Base-by-base conservation (phyloP, 1,140 invertebrate species). In the Phthorimaea operculella region DNA sequence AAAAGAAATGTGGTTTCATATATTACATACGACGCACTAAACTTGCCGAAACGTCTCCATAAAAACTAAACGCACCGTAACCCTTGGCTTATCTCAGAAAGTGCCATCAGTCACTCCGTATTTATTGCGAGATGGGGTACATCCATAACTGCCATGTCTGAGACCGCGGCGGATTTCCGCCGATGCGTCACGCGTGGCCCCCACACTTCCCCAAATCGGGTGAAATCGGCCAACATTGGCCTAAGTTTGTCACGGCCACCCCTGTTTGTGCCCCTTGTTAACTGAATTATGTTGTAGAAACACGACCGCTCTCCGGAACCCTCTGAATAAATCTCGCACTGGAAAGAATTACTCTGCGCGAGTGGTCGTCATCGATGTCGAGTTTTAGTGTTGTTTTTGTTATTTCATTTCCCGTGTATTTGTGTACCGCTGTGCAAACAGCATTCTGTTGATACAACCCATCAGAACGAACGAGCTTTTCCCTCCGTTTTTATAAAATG, bases 281-380 rank as follows among this genome's bases (percentile, higher is more conserved):
- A 80, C 68, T 71, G 77, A 83, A 81, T 83, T 79, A 82, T 76
- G 70, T 80, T 78, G 71, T 74, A 72, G 68, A 73, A 72, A 76
- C 72, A 78, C 63, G 68, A 78, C 68, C 60, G 59, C 68, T 68
- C 64, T 2, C 63, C 44, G 44, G 52, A 66, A 72, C 70, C 77
- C 76, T 76, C 70, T 61, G 69, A 72, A 78, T 75, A 79, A 71
- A 79, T 76, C 74, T 76, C 65, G 62, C 64, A 72, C 70, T 75
- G 63, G 58, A 76, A 69, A 61, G 60, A 76, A 47, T 16, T 47
- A 47, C 45, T 50, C 15, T 50, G 8, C 11, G 21, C 1, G 21
- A 50, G 48, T 50, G 10, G 48, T 14, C 21, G 5, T 15, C 44
- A 47, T 47, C 16, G 44, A 47, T 16, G 14, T 47, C 44, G 44